A percentile compares a stretch with the other conserved stretches of the same genome.
Conservation (phyloP, 2,797 vertebrate species). For the Etheostoma perlongum region DNA sequence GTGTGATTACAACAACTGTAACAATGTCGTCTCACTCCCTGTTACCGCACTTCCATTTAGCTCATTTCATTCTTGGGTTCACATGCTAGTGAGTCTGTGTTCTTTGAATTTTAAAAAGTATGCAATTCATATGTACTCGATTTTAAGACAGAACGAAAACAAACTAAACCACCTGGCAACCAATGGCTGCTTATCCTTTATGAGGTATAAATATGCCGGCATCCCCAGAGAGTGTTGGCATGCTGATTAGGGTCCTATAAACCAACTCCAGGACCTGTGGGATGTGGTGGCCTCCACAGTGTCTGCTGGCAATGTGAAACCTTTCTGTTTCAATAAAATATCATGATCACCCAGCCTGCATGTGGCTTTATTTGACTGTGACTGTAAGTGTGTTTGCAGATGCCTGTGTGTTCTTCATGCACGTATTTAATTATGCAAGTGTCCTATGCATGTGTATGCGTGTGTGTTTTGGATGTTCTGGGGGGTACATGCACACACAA, state of each 20-base stretch:
- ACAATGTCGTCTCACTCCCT: not conserved
- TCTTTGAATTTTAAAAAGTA: not conserved
- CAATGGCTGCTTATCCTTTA: not conserved
- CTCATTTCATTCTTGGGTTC: not conserved
- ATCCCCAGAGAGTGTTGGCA: slow-evolving; percentile 24
- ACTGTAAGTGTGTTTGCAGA: slow-evolving; percentile 62
- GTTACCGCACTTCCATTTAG: not conserved
- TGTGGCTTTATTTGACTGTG: slow-evolving; percentile 69
- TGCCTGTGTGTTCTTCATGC: slow-evolving; percentile 52
- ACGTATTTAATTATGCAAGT: slow-evolving; percentile 49
- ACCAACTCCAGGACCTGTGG: slow-evolving; percentile 50
- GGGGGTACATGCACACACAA: slow-evolving; percentile 50
- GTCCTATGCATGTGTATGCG: slow-evolving; percentile 42
- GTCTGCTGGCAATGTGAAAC: slow-evolving; percentile 56
- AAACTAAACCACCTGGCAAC: slow-evolving; percentile 35
- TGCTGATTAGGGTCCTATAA: slow-evolving; percentile 11
- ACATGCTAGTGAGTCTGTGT: not conserved
- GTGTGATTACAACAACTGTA: not conserved
- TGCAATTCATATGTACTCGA: not conserved
- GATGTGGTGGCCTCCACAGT: slow-evolving; percentile 47
- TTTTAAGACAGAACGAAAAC: not conserved
- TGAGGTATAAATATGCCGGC: slow-evolving; percentile 12
- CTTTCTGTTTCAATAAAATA: slow-evolving; percentile 56
- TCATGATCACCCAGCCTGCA: slow-evolving; percentile 51
- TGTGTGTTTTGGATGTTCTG: slow-evolving; percentile 51